Evolutionary conservation across 2,888 invertebrate species (phyloP).

Genomic region (Oegoconia quadripuncta): DNA sequence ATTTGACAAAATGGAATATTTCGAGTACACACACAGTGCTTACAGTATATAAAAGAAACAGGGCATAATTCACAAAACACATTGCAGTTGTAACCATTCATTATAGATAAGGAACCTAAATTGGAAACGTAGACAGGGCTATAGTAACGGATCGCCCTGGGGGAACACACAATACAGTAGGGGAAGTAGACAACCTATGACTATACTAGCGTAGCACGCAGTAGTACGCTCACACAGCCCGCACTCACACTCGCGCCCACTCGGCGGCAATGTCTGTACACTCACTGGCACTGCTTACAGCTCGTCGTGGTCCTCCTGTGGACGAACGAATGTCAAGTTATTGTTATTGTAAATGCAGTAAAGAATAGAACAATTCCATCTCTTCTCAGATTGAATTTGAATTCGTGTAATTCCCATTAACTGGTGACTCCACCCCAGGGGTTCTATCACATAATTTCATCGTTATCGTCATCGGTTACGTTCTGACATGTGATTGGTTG

Average conservation of each 20-base stretch:
- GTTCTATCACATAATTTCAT: no score
- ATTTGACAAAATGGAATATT: slow-evolving; percentile 45
- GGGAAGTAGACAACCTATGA: slow-evolving; percentile 26
- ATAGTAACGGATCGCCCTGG: no score
- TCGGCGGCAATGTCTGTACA: slow-evolving; percentile 50
- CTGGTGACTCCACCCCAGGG: no score
- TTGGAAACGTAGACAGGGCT: no score
- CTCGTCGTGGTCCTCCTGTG: slow-evolving; percentile 73
- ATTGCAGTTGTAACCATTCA: no score
- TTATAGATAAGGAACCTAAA: no score
- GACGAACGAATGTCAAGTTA: slow-evolving; percentile 29
- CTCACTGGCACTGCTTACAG: slow-evolving; percentile 51
- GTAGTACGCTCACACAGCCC: slow-evolving; percentile 26
- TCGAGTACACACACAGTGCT: slow-evolving; percentile 33
- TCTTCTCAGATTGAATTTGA: no score
- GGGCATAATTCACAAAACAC: not conserved
- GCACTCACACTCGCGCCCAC: slow-evolving; percentile 37
- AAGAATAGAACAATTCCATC: no score
- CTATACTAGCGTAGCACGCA: slow-evolving; percentile 5
- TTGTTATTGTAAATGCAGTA: not conserved
- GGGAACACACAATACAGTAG: no score
- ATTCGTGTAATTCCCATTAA: no score
- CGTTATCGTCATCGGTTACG: no score
- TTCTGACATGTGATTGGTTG: no score
- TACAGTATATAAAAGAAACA: not conserved